Evolutionary conservation across 1,140 invertebrate genomes (phyloP).

Genomic region (Plutomurus gul): DNA sequence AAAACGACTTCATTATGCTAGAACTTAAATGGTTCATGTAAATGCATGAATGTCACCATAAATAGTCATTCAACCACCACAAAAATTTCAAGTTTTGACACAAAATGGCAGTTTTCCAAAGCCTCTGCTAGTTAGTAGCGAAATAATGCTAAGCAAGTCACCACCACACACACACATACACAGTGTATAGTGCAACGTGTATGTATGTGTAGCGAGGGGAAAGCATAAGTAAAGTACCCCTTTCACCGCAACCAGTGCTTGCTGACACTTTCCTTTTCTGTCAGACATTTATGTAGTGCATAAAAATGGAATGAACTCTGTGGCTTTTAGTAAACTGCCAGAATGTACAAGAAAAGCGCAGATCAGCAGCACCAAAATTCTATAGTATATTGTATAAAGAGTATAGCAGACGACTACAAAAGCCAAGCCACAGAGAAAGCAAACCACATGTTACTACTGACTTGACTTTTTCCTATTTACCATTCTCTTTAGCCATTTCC

Average conservation of each 20-base stretch:
- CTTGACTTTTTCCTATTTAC: no score
- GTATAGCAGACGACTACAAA: no score
- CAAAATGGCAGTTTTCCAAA: slow-evolving; percentile 26
- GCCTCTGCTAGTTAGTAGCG: background rate
- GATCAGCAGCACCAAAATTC: background rate
- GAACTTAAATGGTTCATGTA: slow-evolving; percentile 28
- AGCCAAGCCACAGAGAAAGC: background rate
- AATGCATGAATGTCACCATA: slow-evolving; percentile 22
- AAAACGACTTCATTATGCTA: slow-evolving; percentile 26
- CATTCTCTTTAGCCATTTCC: no score
- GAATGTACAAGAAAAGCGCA: background rate
- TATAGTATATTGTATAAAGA: background rate
- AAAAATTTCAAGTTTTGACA: slow-evolving; percentile 19
- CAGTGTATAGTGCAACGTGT: no score
- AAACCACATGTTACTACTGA: background rate
- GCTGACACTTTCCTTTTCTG: background rate
- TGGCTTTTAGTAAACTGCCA: background rate
- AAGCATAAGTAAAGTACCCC: background rate
- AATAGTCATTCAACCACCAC: slow-evolving; percentile 28
- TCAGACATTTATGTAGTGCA: slow-evolving; percentile 11
- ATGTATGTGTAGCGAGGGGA: background rate
- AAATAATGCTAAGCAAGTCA: slow-evolving; percentile 9
- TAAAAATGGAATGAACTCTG: slow-evolving; percentile 17
- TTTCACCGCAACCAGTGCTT: background rate
- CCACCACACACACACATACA: no score